A percentile compares a stretch with the other conserved stretches of the same genome.
phyloP scores from a whole-genome alignment of 1,140 invertebrate species.

The Linepithema humile region DNA sequence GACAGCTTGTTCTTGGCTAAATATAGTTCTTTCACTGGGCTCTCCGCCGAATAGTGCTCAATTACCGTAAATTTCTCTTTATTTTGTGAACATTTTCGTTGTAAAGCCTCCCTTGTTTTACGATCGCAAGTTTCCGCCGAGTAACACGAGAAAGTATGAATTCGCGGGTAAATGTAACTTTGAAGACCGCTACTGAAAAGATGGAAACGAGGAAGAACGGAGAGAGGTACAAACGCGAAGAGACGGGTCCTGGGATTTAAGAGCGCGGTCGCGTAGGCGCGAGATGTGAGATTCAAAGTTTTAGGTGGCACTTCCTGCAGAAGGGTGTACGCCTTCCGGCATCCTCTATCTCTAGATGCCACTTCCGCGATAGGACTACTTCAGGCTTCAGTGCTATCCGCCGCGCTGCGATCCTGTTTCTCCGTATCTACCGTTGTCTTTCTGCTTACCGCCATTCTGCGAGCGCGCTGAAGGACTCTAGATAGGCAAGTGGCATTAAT shows the following conservation, averaged over 20 bases:
- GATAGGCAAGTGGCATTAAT: conserved; percentile 37
- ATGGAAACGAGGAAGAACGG: conserved; percentile 6
- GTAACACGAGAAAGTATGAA: conserved; percentile 34
- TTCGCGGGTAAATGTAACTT: conserved; percentile 56
- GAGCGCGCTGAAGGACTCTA: conserved; percentile 11
- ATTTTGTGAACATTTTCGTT: conserved; percentile 24
- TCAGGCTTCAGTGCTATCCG: conserved; percentile 24
- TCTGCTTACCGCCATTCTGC: conserved; percentile 5
- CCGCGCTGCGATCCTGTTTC: conserved; percentile 4
- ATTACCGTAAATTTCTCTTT: conserved; percentile 24
- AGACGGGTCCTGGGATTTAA: conserved; percentile 46
- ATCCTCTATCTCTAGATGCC: conserved; percentile 50
- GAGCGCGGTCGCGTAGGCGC: conserved; percentile 39
- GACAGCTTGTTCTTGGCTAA: not conserved
- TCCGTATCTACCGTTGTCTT: conserved; percentile 19
- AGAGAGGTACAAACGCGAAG: not conserved
- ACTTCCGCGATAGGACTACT: conserved; percentile 57
- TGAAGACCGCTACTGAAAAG: conserved; percentile 23
- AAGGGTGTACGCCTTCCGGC: conserved; percentile 37
- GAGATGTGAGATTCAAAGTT: conserved; percentile 72
- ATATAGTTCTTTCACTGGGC: not conserved
- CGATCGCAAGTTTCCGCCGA: conserved; percentile 21
- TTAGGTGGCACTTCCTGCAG: conserved; percentile 63
- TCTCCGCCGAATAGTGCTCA: not conserved
- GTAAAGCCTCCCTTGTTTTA: conserved; percentile 12